Evolutionary conservation across 2,888 invertebrate species (phyloP).

Genomic region (Ophraella communa): DNA sequence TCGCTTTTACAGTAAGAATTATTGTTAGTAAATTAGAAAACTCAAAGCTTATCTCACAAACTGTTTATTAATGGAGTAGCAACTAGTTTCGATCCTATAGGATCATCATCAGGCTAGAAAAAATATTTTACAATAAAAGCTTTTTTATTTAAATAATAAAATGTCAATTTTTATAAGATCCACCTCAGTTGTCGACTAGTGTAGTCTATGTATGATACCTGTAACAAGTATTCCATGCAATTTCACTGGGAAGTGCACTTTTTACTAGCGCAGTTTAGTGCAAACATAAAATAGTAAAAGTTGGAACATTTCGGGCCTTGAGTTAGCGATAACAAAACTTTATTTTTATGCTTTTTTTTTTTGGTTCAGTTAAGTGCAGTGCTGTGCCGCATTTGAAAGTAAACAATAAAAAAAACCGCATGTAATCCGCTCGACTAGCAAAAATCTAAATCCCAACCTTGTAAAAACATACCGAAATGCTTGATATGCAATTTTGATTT

Average conservation of each 20-base stretch:
- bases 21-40: too few relatives aligned
- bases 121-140: too few relatives aligned
- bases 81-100: too few relatives aligned
- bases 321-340: background rate
- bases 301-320: background rate
- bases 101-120: too few relatives aligned
- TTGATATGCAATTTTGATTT: slow-evolving; percentile 36
- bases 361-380: background rate
- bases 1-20: too few relatives aligned
- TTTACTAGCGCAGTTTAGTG: background rate
- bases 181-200: too few relatives aligned
- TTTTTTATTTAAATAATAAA: too few relatives aligned
- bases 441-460: slow-evolving; percentile 4
- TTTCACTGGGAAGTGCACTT: too few relatives aligned
- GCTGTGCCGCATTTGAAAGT: background rate
- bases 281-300: background rate
- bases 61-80: too few relatives aligned
- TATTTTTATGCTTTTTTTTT: background rate
- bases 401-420: background rate
- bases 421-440: background rate
- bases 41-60: too few relatives aligned
- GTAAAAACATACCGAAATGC: slow-evolving; percentile 22
- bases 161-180: too few relatives aligned
- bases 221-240: background rate
- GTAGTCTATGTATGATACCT: background rate